Percentiles rank a stretch among this genome's conserved stretches.
Conservation (phyloP, 2,888 invertebrate species). For the Cheilosia scutellata region DNA sequence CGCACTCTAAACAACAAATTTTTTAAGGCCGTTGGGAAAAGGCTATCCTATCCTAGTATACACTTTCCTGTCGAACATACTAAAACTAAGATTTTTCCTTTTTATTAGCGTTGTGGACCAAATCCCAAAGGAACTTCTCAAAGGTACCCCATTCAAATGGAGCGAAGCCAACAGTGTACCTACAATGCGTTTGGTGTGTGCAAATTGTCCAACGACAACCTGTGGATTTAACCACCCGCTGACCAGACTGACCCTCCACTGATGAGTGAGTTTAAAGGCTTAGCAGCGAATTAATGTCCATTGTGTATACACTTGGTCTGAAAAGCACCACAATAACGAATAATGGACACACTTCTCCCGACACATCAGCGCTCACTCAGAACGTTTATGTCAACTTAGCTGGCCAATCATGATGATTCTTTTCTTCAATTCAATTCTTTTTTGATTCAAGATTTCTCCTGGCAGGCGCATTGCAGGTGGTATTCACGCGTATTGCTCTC, state of each 20-base stretch:
- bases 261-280: slow-evolving; percentile 66
- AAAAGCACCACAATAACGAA: slow-evolving; percentile 12
- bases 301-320: slow-evolving; percentile 33
- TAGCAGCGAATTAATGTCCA: slow-evolving; percentile 46
- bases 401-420: slow-evolving; percentile 69
- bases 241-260: slow-evolving; percentile 38
- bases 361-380: slow-evolving; percentile 62
- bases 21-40: too few relatives aligned
- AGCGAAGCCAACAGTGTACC: slow-evolving; percentile 4
- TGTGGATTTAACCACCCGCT: slow-evolving; percentile 72
- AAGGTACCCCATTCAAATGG: slow-evolving; percentile 20
- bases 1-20: too few relatives aligned
- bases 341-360: slow-evolving; percentile 66
- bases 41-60: not conserved
- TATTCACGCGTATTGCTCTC: slow-evolving; percentile 56
- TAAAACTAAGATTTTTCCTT: slow-evolving; percentile 6
- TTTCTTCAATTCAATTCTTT: slow-evolving; percentile 72
- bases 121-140: slow-evolving; percentile 32
- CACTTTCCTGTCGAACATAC: slow-evolving; percentile 39
- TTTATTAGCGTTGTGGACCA: slow-evolving; percentile 47
- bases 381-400: slow-evolving; percentile 72
- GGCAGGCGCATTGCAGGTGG: slow-evolving; percentile 65
- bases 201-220: slow-evolving; percentile 66
- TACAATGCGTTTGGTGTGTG: slow-evolving; percentile 50
- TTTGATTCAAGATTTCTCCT: slow-evolving; percentile 43